A percentile compares a stretch with the other conserved stretches of the same genome.
Evolutionary conservation across 2,888 invertebrate species (phyloP).

Genomic region (Fragum sueziense): DNA sequence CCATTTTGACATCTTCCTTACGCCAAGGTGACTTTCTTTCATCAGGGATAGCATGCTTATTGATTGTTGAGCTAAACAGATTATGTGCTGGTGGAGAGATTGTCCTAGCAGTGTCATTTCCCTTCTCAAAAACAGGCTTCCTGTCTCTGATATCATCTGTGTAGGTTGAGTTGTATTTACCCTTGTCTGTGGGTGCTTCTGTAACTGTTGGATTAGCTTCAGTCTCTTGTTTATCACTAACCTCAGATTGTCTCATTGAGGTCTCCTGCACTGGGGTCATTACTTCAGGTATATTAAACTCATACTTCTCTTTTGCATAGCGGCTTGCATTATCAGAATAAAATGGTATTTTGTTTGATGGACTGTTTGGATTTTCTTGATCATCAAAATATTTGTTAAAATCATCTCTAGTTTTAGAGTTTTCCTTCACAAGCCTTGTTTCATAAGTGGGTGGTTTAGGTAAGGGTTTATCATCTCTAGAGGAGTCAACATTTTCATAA

Average conservation of each 20-base stretch:
- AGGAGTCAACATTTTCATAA: background rate
- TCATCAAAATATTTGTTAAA: conserved; percentile 57
- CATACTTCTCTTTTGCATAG: conserved; percentile 49
- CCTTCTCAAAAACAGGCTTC: background rate
- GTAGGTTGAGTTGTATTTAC: background rate
- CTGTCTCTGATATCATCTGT: conserved; percentile 10
- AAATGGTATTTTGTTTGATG: conserved; percentile 39
- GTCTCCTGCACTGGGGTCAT: conserved; percentile 52
- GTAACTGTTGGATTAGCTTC: background rate
- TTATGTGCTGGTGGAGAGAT: background rate
- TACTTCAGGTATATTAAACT: conserved; percentile 38
- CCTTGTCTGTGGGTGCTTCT: background rate
- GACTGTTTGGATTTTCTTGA: conserved; percentile 40
- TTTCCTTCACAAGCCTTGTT: conserved; percentile 16
- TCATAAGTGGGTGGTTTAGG: conserved; percentile 29
- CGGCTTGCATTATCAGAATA: conserved; percentile 42
- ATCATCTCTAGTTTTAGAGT: conserved; percentile 30
- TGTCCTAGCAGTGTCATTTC: background rate
- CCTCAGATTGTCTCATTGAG: conserved; percentile 42
- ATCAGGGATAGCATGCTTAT: conserved; percentile 50
- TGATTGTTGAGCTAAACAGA: conserved; percentile 21
- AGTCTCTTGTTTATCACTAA: conserved; percentile 16
- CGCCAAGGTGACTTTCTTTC: conserved; percentile 51
- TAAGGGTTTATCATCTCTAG: background rate
- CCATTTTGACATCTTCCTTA: background rate